Percentiles rank a stretch among this genome's conserved stretches.
phyloP scores from a whole-genome alignment of 2,797 vertebrate genomes.

The Loris lydekkerianus region DNA sequence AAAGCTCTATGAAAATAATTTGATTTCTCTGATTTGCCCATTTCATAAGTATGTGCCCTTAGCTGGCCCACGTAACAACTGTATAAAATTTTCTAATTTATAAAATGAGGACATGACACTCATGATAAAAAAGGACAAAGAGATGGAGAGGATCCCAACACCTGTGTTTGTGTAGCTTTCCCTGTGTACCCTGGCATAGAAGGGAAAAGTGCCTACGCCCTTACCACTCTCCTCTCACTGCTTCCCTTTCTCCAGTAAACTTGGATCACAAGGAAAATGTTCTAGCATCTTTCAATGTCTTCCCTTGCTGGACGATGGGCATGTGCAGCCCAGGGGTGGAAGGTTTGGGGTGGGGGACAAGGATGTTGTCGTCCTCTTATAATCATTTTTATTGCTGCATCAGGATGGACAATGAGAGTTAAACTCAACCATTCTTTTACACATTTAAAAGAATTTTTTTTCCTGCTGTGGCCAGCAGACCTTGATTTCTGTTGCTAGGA shows the following conservation, averaged over 20 bases:
- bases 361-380: not conserved
- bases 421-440: slow-evolving; percentile 15
- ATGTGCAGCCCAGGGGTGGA: not conserved
- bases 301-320: not conserved
- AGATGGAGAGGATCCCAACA: not conserved
- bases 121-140: not conserved
- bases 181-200: not conserved
- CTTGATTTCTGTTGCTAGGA: slow-evolving; percentile 77
- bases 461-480: not conserved
- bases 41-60: not conserved
- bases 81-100: slow-evolving; percentile 17
- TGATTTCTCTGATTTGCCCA: not conserved
- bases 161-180: not conserved
- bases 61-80: not conserved
- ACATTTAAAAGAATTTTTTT: slow-evolving; percentile 12
- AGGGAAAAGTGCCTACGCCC: not conserved
- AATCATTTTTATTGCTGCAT: slow-evolving; percentile 43
- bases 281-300: not conserved
- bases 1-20: not conserved
- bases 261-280: not conserved
- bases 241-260: slow-evolving; percentile 48
- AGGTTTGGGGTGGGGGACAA: not conserved
- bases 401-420: not conserved
- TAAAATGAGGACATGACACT: not conserved
- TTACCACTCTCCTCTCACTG: not conserved